phyloP scores from a whole-genome alignment of 2,113 vertebrate species.

The Noturus placidus region DNA sequence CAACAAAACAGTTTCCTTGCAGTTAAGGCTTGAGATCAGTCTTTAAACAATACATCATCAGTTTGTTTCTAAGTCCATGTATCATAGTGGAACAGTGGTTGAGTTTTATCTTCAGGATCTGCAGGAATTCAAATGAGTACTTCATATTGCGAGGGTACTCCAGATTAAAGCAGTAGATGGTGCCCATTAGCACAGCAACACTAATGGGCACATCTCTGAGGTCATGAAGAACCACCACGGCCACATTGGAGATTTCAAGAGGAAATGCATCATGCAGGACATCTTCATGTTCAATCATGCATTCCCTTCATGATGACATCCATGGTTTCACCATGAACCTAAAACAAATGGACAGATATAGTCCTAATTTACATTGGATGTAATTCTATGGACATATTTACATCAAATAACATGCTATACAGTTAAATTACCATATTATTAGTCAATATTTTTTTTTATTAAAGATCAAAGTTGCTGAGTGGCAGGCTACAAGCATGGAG shows the following conservation, averaged over 20 bases:
- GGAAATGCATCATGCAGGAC: conserved; percentile 40
- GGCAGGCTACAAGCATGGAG: too few species aligned
- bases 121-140: conserved; percentile 42
- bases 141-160: conserved; percentile 10
- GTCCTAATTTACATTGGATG: not conserved
- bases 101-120: conserved; percentile 34
- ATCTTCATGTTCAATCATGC: conserved; percentile 45
- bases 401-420: too few species aligned
- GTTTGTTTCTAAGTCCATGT: conserved; percentile 43
- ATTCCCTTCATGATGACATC: conserved; percentile 43
- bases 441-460: too few species aligned
- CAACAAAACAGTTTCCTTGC: not conserved
- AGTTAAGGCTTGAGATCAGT: conserved; percentile 3
- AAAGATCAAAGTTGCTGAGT: too few species aligned
- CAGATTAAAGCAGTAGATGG: conserved; percentile 45
- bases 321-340: conserved; percentile 42
- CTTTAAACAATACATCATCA: conserved; percentile 14
- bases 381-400: too few species aligned
- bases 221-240: conserved; percentile 25
- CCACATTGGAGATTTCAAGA: conserved; percentile 35
- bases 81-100: conserved; percentile 35
- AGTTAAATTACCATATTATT: too few species aligned
- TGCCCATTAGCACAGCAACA: conserved; percentile 41
- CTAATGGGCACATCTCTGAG: conserved; percentile 19
- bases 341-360: conserved; percentile 17